phyloP scores from a whole-genome alignment of 2,113 vertebrate genomes.

The Sprattus sprattus region DNA sequence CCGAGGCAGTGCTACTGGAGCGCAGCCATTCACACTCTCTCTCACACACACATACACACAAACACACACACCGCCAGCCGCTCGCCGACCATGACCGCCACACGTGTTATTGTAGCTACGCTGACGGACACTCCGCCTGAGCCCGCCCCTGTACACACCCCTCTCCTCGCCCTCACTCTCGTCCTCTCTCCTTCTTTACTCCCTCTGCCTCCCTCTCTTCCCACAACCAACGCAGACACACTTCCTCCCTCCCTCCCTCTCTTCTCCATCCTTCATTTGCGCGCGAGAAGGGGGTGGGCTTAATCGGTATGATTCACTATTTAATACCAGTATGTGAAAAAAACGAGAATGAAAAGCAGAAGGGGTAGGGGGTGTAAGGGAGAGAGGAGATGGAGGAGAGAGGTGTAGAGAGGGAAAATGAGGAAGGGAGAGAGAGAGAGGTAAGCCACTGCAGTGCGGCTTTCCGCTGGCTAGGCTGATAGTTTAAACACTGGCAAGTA shows the following conservation, averaged over 20 bases:
- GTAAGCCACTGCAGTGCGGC: constrained; percentile 74
- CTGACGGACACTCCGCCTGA: constrained; percentile 71
- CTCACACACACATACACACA: background rate
- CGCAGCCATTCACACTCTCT: background rate
- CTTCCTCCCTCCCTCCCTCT: background rate
- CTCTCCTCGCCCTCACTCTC: constrained; percentile 24
- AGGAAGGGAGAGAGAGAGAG: constrained; percentile 32
- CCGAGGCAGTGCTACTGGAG: constrained; percentile 34
- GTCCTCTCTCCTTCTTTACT: constrained; percentile 7
- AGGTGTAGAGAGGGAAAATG: constrained; percentile 30
- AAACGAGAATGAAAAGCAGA: background rate
- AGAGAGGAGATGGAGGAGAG: constrained; percentile 37
- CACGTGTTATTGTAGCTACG: constrained; percentile 72
- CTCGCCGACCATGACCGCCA: constrained; percentile 59
- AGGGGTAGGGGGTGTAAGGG: background rate
- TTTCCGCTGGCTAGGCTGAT: constrained; percentile 58
- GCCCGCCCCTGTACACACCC: constrained; percentile 54
- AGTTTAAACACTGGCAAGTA: constrained; percentile 72
- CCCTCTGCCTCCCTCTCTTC: constrained; percentile 12
- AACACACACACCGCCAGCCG: constrained; percentile 22
- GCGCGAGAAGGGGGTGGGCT: background rate
- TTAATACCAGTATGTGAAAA: constrained; percentile 24
- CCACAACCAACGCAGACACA: constrained; percentile 33
- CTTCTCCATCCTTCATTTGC: constrained; percentile 18
- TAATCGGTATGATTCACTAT: constrained; percentile 18